These are phyloP conservation scores for Leptoclinus maculatus DNA, from an alignment of 2,797 vertebrate species.

Conservation along the genomic window DNA sequence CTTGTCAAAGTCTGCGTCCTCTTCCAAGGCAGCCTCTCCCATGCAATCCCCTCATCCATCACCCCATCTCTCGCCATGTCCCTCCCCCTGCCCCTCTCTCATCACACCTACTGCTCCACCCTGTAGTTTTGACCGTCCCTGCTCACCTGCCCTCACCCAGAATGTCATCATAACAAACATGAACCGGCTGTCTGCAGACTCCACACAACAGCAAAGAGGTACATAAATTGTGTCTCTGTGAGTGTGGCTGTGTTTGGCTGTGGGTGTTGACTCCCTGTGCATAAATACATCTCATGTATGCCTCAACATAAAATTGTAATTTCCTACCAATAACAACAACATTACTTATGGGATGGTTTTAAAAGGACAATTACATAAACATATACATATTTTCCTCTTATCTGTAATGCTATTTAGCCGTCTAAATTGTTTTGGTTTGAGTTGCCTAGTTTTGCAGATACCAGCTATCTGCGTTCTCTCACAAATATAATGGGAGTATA, in stretches of 20 bases:
- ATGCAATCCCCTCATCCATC: conserved; percentile 66
- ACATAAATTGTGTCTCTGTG: background rate
- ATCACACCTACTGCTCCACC: conserved; percentile 65
- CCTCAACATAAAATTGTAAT: background rate
- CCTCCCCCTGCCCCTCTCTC: conserved; percentile 81
- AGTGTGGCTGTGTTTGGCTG: background rate
- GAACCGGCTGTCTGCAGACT: conserved; percentile 89
- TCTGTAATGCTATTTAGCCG: too few species aligned
- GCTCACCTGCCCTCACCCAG: conserved; percentile 77
- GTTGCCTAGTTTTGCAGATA: too few species aligned
- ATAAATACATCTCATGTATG: background rate
- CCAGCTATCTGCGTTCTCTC: too few species aligned
- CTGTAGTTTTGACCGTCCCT: conserved; percentile 66
- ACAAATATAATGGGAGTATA: too few species aligned
- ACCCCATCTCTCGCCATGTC: conserved; percentile 70
- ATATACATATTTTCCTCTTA: too few species aligned
- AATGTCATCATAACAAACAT: conserved; percentile 87
- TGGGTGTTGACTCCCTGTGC: background rate
- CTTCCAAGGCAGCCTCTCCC: conserved; percentile 66
- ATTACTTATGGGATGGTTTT: background rate
- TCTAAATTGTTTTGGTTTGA: too few species aligned
- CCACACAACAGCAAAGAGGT: conserved; percentile 91
- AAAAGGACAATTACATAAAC: too few species aligned
- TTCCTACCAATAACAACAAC: background rate
- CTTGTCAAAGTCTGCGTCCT: conserved; percentile 73